Evolutionary conservation across 2,797 vertebrate species (phyloP).

Genomic region (Crocodylus rhombifer): DNA sequence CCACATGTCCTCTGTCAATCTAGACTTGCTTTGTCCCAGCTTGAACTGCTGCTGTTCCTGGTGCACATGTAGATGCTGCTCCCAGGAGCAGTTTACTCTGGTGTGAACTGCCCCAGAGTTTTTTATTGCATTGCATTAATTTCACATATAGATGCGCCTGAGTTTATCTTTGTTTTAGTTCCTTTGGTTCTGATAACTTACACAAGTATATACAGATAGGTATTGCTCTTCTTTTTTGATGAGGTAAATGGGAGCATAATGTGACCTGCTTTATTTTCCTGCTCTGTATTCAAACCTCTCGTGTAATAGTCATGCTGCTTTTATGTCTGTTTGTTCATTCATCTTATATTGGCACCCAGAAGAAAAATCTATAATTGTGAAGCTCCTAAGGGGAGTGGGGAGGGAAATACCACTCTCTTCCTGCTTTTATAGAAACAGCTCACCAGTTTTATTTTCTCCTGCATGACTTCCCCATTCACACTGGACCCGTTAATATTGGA

Average conservation of each 20-base stretch:
- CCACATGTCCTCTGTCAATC: too few species aligned
- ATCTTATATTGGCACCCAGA: too few species aligned
- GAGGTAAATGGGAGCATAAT: neutral
- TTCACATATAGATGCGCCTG: too few species aligned
- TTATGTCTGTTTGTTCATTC: too few species aligned
- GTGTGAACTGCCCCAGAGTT: too few species aligned
- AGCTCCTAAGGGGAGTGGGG: neutral
- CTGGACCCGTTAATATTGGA: neutral
- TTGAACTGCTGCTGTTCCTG: too few species aligned
- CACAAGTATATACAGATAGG: neutral
- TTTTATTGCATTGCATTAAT: too few species aligned
- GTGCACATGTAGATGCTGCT: too few species aligned
- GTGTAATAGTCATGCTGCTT: neutral
- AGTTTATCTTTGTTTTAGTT: neutral
- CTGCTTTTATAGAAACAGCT: neutral
- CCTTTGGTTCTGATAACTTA: neutral
- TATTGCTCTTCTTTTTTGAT: slow-evolving; percentile 3
- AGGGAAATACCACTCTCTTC: neutral
- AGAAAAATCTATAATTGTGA: neutral
- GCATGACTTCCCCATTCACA: neutral
- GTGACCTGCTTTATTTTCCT: neutral
- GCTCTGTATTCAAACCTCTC: neutral
- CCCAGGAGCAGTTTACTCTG: too few species aligned
- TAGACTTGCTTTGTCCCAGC: too few species aligned
- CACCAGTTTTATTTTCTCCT: neutral